Percentiles rank a stretch among this genome's conserved stretches.
Conservation (phyloP, 53 echinoderm and acorn worm genomes). For the Holothuria scabra region DNA sequence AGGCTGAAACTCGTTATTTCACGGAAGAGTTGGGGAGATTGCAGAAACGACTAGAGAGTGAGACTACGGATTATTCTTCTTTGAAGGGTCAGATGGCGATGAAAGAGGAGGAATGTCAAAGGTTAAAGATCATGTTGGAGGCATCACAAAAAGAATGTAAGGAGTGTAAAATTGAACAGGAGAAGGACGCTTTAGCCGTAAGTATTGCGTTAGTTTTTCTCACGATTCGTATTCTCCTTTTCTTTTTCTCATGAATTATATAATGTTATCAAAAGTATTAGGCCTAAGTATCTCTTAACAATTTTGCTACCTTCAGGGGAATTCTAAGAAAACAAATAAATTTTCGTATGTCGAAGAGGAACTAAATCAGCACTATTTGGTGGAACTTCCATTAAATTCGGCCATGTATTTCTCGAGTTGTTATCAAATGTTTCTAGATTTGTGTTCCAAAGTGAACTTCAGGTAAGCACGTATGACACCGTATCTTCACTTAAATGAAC, state of each 20-base stretch:
- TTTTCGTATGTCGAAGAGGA: too few relatives aligned
- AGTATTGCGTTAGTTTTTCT: background rate
- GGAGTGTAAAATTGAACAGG: slow-evolving; percentile 63
- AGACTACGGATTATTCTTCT: slow-evolving; percentile 74
- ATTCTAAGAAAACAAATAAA: too few relatives aligned
- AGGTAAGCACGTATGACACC: too few relatives aligned
- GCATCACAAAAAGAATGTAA: slow-evolving; percentile 61
- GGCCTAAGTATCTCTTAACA: too few relatives aligned
- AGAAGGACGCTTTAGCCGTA: slow-evolving; percentile 74
- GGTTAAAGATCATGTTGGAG: slow-evolving; percentile 57
- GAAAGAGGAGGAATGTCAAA: slow-evolving; percentile 61
- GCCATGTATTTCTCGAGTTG: too few relatives aligned
- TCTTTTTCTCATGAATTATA: background rate
- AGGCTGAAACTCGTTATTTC: slow-evolving; percentile 93
- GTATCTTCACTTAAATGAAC: too few relatives aligned
- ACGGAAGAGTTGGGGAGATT: slow-evolving; percentile 83
- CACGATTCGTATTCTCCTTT: background rate
- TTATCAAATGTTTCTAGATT: too few relatives aligned
- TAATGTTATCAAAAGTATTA: too few relatives aligned
- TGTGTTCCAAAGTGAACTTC: too few relatives aligned
- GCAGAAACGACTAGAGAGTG: slow-evolving; percentile 75
- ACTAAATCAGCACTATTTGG: too few relatives aligned
- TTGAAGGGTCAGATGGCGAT: slow-evolving; percentile 65
- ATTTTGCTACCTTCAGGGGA: too few relatives aligned
- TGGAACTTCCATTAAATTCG: too few relatives aligned